Conservation (phyloP, 2,888 invertebrate species). For the Drosophila silvestris region DNA sequence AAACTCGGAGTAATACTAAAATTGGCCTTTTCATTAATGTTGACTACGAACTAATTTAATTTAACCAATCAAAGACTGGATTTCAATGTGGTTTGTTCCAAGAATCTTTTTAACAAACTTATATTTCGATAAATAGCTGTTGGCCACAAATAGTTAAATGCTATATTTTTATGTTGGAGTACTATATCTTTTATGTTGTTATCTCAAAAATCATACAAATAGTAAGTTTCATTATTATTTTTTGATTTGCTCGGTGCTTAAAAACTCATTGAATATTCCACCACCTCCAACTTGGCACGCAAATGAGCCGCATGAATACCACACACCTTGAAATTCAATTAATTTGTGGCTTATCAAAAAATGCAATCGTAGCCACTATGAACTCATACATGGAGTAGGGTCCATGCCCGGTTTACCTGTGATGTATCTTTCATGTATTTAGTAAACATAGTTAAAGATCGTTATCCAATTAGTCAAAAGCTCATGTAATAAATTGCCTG, state of each 20-base stretch:
- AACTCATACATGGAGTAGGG: slow-evolving; percentile 58
- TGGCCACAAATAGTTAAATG: neutral
- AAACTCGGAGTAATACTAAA: neutral
- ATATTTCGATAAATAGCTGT: neutral
- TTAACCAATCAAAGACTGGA: neutral
- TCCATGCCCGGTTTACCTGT: slow-evolving; percentile 16
- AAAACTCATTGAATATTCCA: neutral
- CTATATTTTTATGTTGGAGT: neutral
- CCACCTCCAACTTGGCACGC: slow-evolving; percentile 21
- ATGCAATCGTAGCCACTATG: slow-evolving; percentile 65
- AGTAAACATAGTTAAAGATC: slow-evolving; percentile 77
- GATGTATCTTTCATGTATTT: slow-evolving; percentile 66
- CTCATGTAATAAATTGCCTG: slow-evolving; percentile 82
- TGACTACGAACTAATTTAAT: neutral
- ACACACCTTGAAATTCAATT: slow-evolving; percentile 66
- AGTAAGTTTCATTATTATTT: neutral
- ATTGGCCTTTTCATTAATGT: neutral
- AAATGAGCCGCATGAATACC: slow-evolving; percentile 33
- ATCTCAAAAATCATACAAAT: neutral
- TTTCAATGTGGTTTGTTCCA: neutral
- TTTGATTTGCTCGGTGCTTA: neutral
- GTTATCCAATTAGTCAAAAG: slow-evolving; percentile 81
- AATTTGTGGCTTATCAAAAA: slow-evolving; percentile 63
- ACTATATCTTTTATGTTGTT: neutral
- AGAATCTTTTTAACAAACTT: neutral